Base-by-base conservation (phyloP, 1,140 invertebrate genomes). In the Drosophila albomicans region DNA sequence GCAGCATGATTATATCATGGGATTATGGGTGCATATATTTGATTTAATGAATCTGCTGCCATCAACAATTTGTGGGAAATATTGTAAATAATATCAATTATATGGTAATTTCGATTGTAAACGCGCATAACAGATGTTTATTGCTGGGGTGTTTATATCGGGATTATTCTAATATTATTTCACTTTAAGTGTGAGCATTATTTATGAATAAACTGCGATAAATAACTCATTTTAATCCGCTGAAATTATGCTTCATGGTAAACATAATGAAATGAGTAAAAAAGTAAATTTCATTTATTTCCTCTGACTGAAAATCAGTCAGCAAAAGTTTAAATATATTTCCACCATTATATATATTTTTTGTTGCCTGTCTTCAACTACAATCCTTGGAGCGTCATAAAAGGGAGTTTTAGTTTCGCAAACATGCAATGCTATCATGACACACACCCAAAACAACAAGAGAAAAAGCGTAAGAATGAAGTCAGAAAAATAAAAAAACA, bases 351-450 rank as follows among this genome's bases (percentile, higher is more conserved):
- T 70, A 68, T 67, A 51, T 10, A 30, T 49, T 46, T 38, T 25
- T 25, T 25, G 20, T 4, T 52, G 32, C n/a, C 16, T 64, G 32
- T 20, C 62, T 78, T 54, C 38, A 54, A 35, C 64, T 49, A 52
- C 32, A 54, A 72, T 78, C 78, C 82, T 81, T 86, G 52, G 49
- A 68, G 78, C 75, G 82, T 52, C 78, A 63, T 57, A 64, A 67
- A 63, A 32, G 11, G n/a, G 10, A 65, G 67, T 61, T 45, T 15
- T 25, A 25, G 58, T 54, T 30, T 43, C 15, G 32, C 15, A 67
- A 73, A 49, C 82, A 86, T 78, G 82, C 82, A 64, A 82, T 56
- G 58, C 66, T 78, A 70, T 43, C 13, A n/a, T 65, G 59, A 59
- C 11, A 32, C 48, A 52, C 43, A 38, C 72, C 28, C 43, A 59